Base-by-base conservation (phyloP, 2,797 vertebrate species). In the Eutrigla gurnardus region DNA sequence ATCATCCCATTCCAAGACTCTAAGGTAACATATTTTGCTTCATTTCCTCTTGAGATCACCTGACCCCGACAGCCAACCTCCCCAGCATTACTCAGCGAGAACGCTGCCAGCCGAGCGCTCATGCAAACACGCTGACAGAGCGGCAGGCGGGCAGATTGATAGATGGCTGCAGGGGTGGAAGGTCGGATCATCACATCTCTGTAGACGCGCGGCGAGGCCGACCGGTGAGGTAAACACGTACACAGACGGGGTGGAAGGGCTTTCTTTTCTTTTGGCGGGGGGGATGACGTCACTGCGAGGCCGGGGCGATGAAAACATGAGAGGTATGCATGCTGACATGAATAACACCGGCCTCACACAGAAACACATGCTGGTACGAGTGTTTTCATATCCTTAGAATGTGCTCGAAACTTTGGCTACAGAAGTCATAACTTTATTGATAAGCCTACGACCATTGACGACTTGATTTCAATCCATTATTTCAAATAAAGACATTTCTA, bases 101-200 rank as follows among this genome's bases (percentile, higher is more conserved):
- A 6, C 82, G 52, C 64, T 63, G 73, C 36, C 72, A 59, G 49
- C 63, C 50, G 10, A 74, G 4, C 58, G 12, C 57, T 43, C 73
- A 55, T 42, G 49, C 67, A 86, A 87, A 83, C 70, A 65, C 40
- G 72, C 78, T 75, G 82, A 83, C 74, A 57, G 50, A 80, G 74
- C 65, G 70, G 52, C 69, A 33, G 42, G 65, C 33, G 64, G 74
- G 64, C 53, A 67, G 78, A 85, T 37, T 69, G 79, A 84, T 61
- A 4, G 65, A 83, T 35, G 57, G 35, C 32, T 32, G 3, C 46
- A 68, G 3, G 49, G 70, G 62, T 58, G 13, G 33, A 70, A 81
- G 86, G 86, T 84, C 79, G 80, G 57, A 70, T 74, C 37, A 4
- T n/a, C 63, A 75, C 65, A 76, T 14, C 70, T 73, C 47, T 57